Base-by-base conservation (phyloP, 2,797 vertebrate genomes). In the Girardinus metallicus region DNA sequence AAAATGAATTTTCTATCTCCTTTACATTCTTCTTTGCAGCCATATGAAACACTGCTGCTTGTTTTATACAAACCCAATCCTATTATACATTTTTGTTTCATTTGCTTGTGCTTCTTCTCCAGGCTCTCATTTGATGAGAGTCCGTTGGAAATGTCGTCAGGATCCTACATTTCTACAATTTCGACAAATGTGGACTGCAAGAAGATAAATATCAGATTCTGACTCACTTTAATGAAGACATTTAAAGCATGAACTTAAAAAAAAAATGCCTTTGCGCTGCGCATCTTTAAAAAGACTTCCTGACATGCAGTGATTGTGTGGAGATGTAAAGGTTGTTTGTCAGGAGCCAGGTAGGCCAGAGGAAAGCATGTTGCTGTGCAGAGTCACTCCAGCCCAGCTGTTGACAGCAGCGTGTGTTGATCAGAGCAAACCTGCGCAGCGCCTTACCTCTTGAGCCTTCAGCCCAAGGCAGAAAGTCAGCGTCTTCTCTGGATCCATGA, bases 401-500 rank as follows among this genome's bases (percentile, higher is more conserved):
- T 84, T 92, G 87, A 86, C 90, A 90, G 86, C 88, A 71, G 81
- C 46, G 82, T 79, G 81, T 77, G 86, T 47, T 15, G 75, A 44
- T 80, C 62, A 66, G 62, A 66, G 72, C 26, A 64, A 81, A 83
- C 39, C 81, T 34, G 76, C 68, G 74, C 66, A 46, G 77, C 36
- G 82, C 73, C 0, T 91, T 94, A 95, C 95, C 95, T 94, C 94
- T 77, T 92, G 93, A 78, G 91, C 87, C 88, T 92, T 91, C 81
- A 95, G 68, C 83, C 91, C 92, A 26, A 90, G 89, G 90, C 95
- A 96, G 90, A 95, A 95, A n/a, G 92, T 95, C 92, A 95, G 73
- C 73, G 90, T 92, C 62, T 95, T 95, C 90, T 95, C 93, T 73
- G 94, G 93, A 92, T 96, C 95, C 95, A 96, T 95, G 85, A 79